A percentile compares a stretch with the other conserved stretches of the same genome.
Conservation (phyloP, 2,797 vertebrate species). For the Pelobates cultripes region DNA sequence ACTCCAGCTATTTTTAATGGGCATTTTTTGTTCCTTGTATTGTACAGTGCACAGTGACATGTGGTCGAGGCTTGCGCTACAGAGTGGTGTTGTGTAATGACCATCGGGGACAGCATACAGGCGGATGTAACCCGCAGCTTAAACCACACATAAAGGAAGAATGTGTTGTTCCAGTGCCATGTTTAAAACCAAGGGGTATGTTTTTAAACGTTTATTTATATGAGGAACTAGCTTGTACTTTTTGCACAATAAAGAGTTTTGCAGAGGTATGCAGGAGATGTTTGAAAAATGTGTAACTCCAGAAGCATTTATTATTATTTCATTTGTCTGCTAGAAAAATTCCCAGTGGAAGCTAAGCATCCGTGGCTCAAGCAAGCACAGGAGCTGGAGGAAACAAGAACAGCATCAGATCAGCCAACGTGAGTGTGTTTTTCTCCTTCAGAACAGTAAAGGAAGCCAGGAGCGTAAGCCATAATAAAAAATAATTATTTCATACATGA, state of each 20-base stretch:
- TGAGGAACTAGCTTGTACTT: neutral
- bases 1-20: too few species aligned
- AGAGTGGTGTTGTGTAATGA: constrained; percentile 90
- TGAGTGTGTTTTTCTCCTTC: constrained; percentile 69
- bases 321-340: constrained; percentile 75
- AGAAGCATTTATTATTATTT: constrained; percentile 7
- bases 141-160: constrained; percentile 94
- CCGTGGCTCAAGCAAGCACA: constrained; percentile 92
- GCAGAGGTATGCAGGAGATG: neutral
- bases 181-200: constrained; percentile 87
- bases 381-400: constrained; percentile 82
- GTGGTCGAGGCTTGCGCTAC: constrained; percentile 87
- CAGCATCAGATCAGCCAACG: constrained; percentile 85
- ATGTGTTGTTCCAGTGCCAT: constrained; percentile 84
- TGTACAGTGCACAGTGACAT: constrained; percentile 89
- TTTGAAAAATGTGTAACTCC: neutral
- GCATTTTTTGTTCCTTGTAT: neutral
- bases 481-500: neutral
- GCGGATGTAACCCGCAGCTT: constrained; percentile 82
- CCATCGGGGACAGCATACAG: constrained; percentile 86
- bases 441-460: neutral
- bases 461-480: neutral
- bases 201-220: neutral
- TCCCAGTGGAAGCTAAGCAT: constrained; percentile 85
- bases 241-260: neutral